Evolutionary conservation across 2,888 invertebrate genomes (phyloP).

Genomic region (Hipparchia sbordonii): DNA sequence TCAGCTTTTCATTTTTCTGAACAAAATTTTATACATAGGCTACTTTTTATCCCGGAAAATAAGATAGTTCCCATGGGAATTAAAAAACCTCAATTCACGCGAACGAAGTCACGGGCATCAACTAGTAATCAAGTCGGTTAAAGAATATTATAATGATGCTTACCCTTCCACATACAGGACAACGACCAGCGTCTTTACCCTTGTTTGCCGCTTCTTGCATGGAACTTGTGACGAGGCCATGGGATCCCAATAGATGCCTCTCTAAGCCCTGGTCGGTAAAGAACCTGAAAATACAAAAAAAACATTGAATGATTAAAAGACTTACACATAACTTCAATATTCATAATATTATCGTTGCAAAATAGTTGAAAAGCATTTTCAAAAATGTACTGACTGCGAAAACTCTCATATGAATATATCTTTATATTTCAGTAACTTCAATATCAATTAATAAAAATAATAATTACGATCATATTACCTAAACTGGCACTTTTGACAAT

Average conservation of each 20-base stretch:
- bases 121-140: too few species aligned
- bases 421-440: background rate
- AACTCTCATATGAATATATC: too few species aligned
- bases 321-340: too few species aligned
- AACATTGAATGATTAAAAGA: background rate
- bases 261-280: conserved; percentile 98
- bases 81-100: too few species aligned
- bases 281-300: conserved; percentile 83
- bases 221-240: conserved; percentile 96
- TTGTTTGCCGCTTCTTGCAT: conserved; percentile 98
- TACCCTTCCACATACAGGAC: conserved; percentile 97
- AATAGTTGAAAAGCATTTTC: too few species aligned
- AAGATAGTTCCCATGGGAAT: too few species aligned
- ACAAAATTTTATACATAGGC: too few species aligned
- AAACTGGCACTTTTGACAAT: conserved; percentile 98
- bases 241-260: conserved; percentile 96
- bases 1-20: too few species aligned
- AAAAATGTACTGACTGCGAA: too few species aligned
- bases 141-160: conserved; percentile 47
- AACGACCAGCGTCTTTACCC: conserved; percentile 96
- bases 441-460: background rate
- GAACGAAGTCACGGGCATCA: background rate
- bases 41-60: too few species aligned
- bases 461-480: conserved; percentile 50
- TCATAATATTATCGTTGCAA: too few species aligned